phyloP scores from a whole-genome alignment of 2,113 vertebrate species.

The Sebastes fasciatus region DNA sequence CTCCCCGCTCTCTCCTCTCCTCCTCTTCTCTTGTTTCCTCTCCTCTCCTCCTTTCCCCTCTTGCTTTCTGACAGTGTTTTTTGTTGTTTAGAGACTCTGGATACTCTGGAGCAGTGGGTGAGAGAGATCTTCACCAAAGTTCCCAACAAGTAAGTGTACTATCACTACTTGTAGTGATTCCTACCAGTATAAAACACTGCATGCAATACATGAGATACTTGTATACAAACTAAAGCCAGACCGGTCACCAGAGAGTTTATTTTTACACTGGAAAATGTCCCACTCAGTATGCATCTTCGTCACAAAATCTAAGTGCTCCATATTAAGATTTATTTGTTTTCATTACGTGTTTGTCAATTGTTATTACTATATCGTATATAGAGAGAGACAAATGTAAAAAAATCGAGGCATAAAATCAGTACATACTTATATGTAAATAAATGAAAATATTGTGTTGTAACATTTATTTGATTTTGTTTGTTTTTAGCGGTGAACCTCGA shows the following conservation, averaged over 20 bases:
- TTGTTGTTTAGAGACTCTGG: conserved; percentile 88
- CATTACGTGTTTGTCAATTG: too few species aligned
- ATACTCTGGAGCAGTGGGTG: conserved; percentile 96
- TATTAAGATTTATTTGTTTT: too few species aligned
- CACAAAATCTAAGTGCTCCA: too few species aligned
- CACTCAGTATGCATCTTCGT: too few species aligned
- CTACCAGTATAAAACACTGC: background rate
- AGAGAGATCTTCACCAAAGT: conserved; percentile 93
- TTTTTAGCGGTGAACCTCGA: conserved; percentile 86
- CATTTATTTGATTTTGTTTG: background rate
- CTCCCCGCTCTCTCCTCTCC: too few species aligned
- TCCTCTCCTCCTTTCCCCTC: too few species aligned
- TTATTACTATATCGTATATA: too few species aligned
- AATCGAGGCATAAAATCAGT: too few species aligned
- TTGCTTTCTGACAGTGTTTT: conserved; percentile 5
- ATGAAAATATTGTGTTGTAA: background rate
- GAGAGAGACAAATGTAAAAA: too few species aligned
- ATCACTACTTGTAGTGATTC: background rate
- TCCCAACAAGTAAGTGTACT: conserved; percentile 92
- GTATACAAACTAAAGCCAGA: background rate
- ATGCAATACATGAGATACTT: background rate
- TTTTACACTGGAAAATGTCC: too few species aligned
- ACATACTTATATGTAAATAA: background rate
- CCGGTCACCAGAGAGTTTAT: too few species aligned
- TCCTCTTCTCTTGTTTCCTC: too few species aligned